Evolutionary conservation across 2,797 vertebrate genomes (phyloP).

Genomic region (Natrix natrix): DNA sequence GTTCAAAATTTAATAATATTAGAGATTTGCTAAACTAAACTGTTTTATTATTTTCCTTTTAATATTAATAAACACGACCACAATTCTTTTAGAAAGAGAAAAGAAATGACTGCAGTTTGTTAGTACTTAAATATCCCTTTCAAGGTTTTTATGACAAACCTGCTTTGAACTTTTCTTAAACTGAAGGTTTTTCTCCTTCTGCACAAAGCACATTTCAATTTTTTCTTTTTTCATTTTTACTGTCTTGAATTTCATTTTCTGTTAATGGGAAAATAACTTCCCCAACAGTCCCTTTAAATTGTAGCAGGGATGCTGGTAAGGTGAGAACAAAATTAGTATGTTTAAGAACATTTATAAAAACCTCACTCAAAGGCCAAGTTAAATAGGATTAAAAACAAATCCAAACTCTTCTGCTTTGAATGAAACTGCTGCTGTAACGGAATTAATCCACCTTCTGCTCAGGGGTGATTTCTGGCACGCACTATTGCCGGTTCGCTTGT

Average conservation of each 20-base stretch:
- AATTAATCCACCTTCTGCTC: neutral
- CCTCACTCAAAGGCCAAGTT: slow-evolving; percentile 6
- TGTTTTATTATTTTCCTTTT: slow-evolving; percentile 8
- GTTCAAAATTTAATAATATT: neutral
- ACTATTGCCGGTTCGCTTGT: too few relatives aligned
- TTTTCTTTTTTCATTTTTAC: neutral
- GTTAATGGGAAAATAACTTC: neutral
- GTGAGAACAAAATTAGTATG: slow-evolving; percentile 19
- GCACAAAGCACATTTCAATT: neutral
- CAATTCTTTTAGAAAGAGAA: neutral
- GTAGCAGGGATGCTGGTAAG: slow-evolving; percentile 20
- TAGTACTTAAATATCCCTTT: neutral
- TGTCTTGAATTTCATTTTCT: neutral
- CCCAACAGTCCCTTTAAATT: slow-evolving; percentile 1
- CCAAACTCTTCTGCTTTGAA: neutral
- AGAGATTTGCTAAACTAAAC: neutral
- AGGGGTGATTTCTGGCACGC: too few relatives aligned
- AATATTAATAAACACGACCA: neutral
- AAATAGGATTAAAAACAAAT: slow-evolving; percentile 13
- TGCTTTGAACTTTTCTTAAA: slow-evolving; percentile 12
- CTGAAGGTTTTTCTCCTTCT: neutral
- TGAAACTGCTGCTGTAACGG: neutral
- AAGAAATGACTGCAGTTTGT: neutral
- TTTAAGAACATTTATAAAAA: slow-evolving; percentile 32
- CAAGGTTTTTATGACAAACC: neutral